Evolutionary conservation across 2,797 vertebrate genomes (phyloP), one percentile per base, ranked within the genome.

Genomic region (Phalloptychus januarius): DNA sequence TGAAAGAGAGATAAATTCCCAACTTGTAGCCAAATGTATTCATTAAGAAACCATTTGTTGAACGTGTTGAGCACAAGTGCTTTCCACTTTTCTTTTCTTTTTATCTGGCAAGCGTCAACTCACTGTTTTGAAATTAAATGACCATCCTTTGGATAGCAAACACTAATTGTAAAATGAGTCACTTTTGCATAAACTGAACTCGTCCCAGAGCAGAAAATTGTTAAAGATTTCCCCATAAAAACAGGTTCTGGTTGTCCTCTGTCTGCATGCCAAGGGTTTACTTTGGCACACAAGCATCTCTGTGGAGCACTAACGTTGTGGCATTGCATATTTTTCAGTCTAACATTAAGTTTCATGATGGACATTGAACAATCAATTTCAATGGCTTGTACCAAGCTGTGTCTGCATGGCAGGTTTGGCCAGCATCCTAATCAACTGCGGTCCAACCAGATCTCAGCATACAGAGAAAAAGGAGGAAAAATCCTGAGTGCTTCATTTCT

Each of bases 341-440:
- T 70, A 70, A 70, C 40, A 16, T 23, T 67, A 67, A 70, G n/a
- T n/a, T n/a, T 70, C 13, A 70, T 44, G 25, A 15, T 70, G 40
- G 3, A 44, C 2, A n/a, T 3, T 70, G 2, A 70, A 44, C 5
- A 70, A 44, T 70, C 40, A 70, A 44, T 70, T n/a, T 42, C 12
- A 42, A 7, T 70, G 42, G 6, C 31, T 40, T 25, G 25, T 44
- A 44, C 67, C 25, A 70, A 13, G 25, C 7, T 44, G 67, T 42
- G 40, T 25, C 12, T 15, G 67, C 36, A 40, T 69, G 36, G 65
- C 38, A 12, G 36, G 36, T 67, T 25, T 20, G 5, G 36, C 40
- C 44, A 69, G 20, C 20, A 23, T 42, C 38, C 23, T 42, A 5
- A 42, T 42, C 2, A 1, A 40, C 65, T 10, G 38, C 4, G 10